phyloP scores from a whole-genome alignment of 2,888 invertebrate species.

The Parnassius mnemosyne region DNA sequence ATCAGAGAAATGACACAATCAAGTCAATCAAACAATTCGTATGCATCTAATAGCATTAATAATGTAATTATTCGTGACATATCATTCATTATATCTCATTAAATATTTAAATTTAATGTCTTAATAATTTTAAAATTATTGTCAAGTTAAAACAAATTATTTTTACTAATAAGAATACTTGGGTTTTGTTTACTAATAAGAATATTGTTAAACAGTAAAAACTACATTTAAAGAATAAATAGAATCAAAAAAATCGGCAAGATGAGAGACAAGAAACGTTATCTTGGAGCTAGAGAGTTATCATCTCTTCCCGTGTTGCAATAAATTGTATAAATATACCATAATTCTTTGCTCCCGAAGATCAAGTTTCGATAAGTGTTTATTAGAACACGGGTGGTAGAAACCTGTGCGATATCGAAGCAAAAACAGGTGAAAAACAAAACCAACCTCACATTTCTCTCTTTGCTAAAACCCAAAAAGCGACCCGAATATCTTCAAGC shows the following conservation, averaged over 20 bases:
- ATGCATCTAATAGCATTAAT: slow-evolving; percentile 65
- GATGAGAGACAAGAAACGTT: slow-evolving; percentile 50
- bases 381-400: slow-evolving; percentile 75
- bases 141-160: slow-evolving; percentile 8
- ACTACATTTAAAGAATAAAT: slow-evolving; percentile 10
- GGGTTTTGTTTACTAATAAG: background rate
- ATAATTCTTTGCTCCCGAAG: slow-evolving; percentile 75
- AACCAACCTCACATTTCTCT: slow-evolving; percentile 51
- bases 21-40: slow-evolving; percentile 68
- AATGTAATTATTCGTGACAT: slow-evolving; percentile 63
- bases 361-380: slow-evolving; percentile 66
- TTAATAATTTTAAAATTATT: slow-evolving; percentile 23
- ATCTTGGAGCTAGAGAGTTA: slow-evolving; percentile 67
- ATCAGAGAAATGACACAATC: slow-evolving; percentile 47
- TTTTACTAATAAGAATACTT: slow-evolving; percentile 1
- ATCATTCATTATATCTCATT: slow-evolving; percentile 72
- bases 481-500: slow-evolving; percentile 47
- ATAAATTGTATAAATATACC: slow-evolving; percentile 77
- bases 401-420: slow-evolving; percentile 59
- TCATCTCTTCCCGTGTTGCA: slow-evolving; percentile 65
- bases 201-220: slow-evolving; percentile 9
- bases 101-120: slow-evolving; percentile 62
- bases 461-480: slow-evolving; percentile 59
- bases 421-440: slow-evolving; percentile 58
- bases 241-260: slow-evolving; percentile 47